Percentiles rank a stretch among this genome's conserved stretches.
Evolutionary conservation across 2,888 invertebrate genomes (phyloP).

Genomic region (Tetropium fuscum): DNA sequence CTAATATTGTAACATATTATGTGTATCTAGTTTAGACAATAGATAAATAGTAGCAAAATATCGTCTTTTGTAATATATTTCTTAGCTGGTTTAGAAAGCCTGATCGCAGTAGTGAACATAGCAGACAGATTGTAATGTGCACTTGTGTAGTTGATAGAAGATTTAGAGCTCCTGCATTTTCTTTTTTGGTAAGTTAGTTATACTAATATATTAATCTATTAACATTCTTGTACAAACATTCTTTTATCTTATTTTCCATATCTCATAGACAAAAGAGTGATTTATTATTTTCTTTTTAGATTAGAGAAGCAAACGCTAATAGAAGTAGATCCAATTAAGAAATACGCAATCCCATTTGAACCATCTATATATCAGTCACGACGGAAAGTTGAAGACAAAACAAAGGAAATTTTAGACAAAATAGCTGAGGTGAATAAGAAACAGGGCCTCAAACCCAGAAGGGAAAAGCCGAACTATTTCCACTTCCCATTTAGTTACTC

Average conservation of each 20-base stretch:
- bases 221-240: conserved; percentile 32
- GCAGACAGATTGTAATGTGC: conserved; percentile 38
- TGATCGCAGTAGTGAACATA: conserved; percentile 38
- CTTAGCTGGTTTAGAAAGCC: conserved; percentile 20
- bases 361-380: conserved; percentile 11
- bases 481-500: conserved; percentile 53
- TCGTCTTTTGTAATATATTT: conserved; percentile 40
- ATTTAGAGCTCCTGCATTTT: conserved; percentile 31
- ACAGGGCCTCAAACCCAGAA: conserved; percentile 59
- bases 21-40: conserved; percentile 25
- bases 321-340: conserved; percentile 17
- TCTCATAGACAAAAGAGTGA: conserved; percentile 7
- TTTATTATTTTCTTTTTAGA: conserved; percentile 37
- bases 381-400: conserved; percentile 49
- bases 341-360: conserved; percentile 5
- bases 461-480: conserved; percentile 48
- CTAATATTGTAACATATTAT: conserved; percentile 44
- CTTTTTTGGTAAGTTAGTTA: conserved; percentile 52
- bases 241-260: no score
- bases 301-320: conserved; percentile 35
- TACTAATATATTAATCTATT: conserved; percentile 39
- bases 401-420: conserved; percentile 69
- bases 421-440: conserved; percentile 70
- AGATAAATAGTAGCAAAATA: conserved; percentile 22
- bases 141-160: conserved; percentile 52